A percentile compares a stretch with the other conserved stretches of the same genome.
Evolutionary conservation across 2,888 invertebrate genomes (phyloP).

Genomic region (Troides helena): DNA sequence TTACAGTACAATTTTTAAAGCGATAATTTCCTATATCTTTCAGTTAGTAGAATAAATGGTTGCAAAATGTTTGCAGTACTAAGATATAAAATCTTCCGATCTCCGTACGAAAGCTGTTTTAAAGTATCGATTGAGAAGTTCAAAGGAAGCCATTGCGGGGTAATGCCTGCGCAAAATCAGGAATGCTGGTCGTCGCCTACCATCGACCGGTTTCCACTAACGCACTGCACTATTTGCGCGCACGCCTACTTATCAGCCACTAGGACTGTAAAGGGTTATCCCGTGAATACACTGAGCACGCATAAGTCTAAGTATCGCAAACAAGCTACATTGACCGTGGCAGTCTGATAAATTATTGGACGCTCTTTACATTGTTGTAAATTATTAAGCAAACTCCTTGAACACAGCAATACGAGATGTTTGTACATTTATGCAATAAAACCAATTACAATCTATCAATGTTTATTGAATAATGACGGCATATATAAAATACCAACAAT

Average conservation of each 20-base stretch:
- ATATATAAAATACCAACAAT: no score
- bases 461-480: background rate
- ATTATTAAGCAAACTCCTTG: conserved; percentile 11
- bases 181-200: conserved; percentile 68
- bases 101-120: background rate
- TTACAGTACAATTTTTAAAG: background rate
- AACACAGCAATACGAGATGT: background rate
- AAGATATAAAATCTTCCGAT: background rate
- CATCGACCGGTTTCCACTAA: conserved; percentile 60
- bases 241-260: conserved; percentile 32
- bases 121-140: conserved; percentile 24
- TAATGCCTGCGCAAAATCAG: conserved; percentile 53
- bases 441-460: background rate
- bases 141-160: conserved; percentile 21
- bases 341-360: conserved; percentile 15
- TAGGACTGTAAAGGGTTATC: conserved; percentile 20
- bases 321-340: conserved; percentile 12
- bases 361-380: conserved; percentile 13
- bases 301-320: conserved; percentile 17
- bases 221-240: conserved; percentile 44
- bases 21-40: background rate
- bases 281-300: conserved; percentile 14
- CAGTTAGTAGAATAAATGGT: background rate
- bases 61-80: background rate
- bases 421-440: background rate